Base-by-base conservation (phyloP, 2,888 invertebrate genomes). In the Labia minor region DNA sequence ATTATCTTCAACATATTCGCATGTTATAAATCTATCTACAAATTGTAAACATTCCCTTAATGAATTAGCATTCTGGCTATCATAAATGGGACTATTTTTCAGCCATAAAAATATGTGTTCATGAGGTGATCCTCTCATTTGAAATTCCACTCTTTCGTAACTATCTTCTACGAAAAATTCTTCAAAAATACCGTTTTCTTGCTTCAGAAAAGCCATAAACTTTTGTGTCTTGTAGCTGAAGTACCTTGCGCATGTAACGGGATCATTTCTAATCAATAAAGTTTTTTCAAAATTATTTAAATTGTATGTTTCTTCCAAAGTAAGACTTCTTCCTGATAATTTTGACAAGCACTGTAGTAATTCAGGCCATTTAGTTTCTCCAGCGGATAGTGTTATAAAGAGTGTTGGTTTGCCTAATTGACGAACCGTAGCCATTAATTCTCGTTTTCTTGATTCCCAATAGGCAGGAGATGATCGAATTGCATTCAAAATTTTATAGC, bases 361-460 rank as follows among this genome's bases (percentile, higher is more conserved):
- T 62, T 71, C 70, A 19, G 65, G 33, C 69, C 70, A 70, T 67
- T 67, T 68, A 4, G 69, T 69, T 69, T 71, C 69, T 18, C 68
- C 67, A 10, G 61, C 66, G 10, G 20, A 19, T 4, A 62, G 14
- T 19, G 61, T 61, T 19, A 20, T 18, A 19, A 66, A 66, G 37
- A 67, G 1, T 11, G 68, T 69, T 8, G 68, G 67, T 33, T 69
- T 69, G 33, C 71, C 71, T 33, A 71, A 63, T 64, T 72, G 71
- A 16, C 70, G 21, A 19, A 72, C 67, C 70, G 71, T 72, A 61
- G 70, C 70, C n/a, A n/a, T n/a, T n/a, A n/a, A n/a, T n/a, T n/a
- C n/a, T n/a, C n/a, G n/a, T n/a, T n/a, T n/a, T n/a, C 64, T 71
- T 67, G 10, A 71, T 68, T 71, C 71, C 72, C 73, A 73, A 68